phyloP scores from a whole-genome alignment of 2,888 invertebrate species.

The Colostygia pectinataria region DNA sequence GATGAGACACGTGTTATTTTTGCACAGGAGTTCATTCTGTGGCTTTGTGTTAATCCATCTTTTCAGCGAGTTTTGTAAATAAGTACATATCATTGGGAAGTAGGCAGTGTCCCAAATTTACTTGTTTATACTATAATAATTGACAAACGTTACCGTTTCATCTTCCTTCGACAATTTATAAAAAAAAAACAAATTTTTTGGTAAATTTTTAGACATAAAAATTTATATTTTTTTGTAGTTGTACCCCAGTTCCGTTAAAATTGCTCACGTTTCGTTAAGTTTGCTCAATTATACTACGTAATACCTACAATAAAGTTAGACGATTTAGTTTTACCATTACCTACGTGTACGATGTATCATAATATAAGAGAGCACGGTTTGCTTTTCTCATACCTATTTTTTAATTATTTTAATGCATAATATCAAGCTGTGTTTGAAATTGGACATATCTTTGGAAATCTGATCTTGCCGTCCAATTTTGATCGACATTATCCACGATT shows the following conservation, averaged over 20 bases:
- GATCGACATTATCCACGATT: slow-evolving; percentile 37
- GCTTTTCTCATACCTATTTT: slow-evolving; percentile 73
- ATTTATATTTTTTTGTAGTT: slow-evolving; percentile 22
- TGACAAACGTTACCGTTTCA: slow-evolving; percentile 41
- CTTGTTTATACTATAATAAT: slow-evolving; percentile 21
- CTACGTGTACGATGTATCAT: slow-evolving; percentile 67
- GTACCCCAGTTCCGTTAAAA: slow-evolving; percentile 55
- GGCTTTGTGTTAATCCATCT: slow-evolving; percentile 34
- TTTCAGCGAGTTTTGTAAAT: slow-evolving; percentile 68
- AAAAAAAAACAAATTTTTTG: slow-evolving; percentile 26
- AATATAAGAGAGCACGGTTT: slow-evolving; percentile 79
- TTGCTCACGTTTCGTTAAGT: slow-evolving; percentile 81
- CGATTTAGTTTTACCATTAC: slow-evolving; percentile 59
- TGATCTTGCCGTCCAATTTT: slow-evolving; percentile 67
- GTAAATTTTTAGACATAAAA: slow-evolving; percentile 22
- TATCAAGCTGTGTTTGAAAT: slow-evolving; percentile 36
- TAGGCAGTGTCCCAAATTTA: slow-evolving; percentile 55
- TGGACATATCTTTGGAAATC: slow-evolving; percentile 43
- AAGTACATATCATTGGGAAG: slow-evolving; percentile 68
- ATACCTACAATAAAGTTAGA: slow-evolving; percentile 61
- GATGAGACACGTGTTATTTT: slow-evolving; percentile 10
- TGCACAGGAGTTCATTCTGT: slow-evolving; percentile 21
- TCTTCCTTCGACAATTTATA: slow-evolving; percentile 29
- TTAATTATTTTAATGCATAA: slow-evolving; percentile 58
- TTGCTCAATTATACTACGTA: slow-evolving; percentile 78